A percentile compares a stretch with the other conserved stretches of the same genome.
phyloP scores from a whole-genome alignment of 92 coral and sea anemone species.

The Parazoanthus darwini region DNA sequence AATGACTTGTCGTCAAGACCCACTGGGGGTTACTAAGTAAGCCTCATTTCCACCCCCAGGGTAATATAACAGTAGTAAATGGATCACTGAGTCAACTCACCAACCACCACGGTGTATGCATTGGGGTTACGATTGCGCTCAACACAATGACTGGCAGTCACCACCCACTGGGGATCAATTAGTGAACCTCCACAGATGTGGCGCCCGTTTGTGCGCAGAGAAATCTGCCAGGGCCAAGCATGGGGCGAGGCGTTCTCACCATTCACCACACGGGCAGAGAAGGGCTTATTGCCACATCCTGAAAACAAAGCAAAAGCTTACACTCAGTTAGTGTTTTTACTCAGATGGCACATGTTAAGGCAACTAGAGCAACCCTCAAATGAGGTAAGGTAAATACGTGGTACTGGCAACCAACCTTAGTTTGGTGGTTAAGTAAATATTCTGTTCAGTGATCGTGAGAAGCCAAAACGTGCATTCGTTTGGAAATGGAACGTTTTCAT shows the following conservation, averaged over 20 bases:
- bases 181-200: conserved; percentile 16
- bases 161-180: conserved; percentile 7
- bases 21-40: too few species aligned
- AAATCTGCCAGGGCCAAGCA: conserved; percentile 25
- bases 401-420: too few species aligned
- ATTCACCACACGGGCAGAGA: conserved; percentile 18
- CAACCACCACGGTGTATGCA: conserved; percentile 20
- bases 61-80: neutral
- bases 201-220: conserved; percentile 11
- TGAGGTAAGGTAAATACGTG: neutral
- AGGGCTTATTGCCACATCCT: conserved; percentile 22
- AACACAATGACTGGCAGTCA: conserved; percentile 10
- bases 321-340: neutral
- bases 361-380: neutral
- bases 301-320: neutral
- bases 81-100: neutral
- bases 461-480: neutral
- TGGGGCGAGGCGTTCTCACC: conserved; percentile 24
- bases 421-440: neutral
- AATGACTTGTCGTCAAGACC: too few species aligned
- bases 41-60: neutral
- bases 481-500: too few species aligned
- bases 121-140: conserved; percentile 20
- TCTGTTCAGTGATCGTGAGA: neutral
- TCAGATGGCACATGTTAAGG: neutral